Percentiles rank a stretch among this genome's conserved stretches.
phyloP scores from a whole-genome alignment of 1,140 invertebrate species.

The Macrostomum lignano region DNA sequence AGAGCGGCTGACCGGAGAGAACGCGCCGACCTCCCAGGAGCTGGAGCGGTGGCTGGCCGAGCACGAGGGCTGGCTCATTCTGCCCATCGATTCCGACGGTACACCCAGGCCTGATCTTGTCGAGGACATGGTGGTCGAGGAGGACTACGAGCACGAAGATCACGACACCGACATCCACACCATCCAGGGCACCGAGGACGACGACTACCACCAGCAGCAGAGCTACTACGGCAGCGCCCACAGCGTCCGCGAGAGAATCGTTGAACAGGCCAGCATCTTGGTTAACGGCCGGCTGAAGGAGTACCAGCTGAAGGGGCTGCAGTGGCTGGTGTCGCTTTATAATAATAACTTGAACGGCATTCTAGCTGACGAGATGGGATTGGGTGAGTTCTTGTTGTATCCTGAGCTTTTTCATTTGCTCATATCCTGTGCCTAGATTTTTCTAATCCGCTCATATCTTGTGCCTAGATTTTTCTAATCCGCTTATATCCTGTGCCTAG shows the following conservation, averaged over 20 bases:
- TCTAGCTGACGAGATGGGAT: conserved; percentile 62
- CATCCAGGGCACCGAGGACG: conserved; percentile 45
- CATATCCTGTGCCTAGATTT: too few relatives aligned
- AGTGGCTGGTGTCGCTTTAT: conserved; percentile 89
- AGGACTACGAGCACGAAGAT: conserved; percentile 31
- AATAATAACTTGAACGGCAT: conserved; percentile 92
- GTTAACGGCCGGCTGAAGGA: conserved; percentile 74
- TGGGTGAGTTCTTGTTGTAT: too few relatives aligned
- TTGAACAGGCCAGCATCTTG: conserved; percentile 63
- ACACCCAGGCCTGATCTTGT: conserved; percentile 15
- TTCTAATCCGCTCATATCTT: too few relatives aligned
- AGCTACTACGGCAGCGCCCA: conserved; percentile 52
- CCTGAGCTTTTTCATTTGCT: too few relatives aligned
- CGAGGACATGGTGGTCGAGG: conserved; percentile 37
- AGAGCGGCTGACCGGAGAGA: conserved; percentile 46
- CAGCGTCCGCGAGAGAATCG: conserved; percentile 64
- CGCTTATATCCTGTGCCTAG: too few relatives aligned
- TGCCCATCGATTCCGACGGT: background rate
- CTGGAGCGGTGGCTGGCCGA: conserved; percentile 43
- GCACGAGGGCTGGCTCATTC: background rate
- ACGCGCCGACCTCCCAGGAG: conserved; percentile 60
- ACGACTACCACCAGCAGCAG: conserved; percentile 42
- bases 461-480: too few relatives aligned
- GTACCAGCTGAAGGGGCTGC: conserved; percentile 66
- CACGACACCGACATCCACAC: conserved; percentile 10